Conservation (phyloP, 2,113 vertebrate species). For the Pontoporia blainvillei region DNA sequence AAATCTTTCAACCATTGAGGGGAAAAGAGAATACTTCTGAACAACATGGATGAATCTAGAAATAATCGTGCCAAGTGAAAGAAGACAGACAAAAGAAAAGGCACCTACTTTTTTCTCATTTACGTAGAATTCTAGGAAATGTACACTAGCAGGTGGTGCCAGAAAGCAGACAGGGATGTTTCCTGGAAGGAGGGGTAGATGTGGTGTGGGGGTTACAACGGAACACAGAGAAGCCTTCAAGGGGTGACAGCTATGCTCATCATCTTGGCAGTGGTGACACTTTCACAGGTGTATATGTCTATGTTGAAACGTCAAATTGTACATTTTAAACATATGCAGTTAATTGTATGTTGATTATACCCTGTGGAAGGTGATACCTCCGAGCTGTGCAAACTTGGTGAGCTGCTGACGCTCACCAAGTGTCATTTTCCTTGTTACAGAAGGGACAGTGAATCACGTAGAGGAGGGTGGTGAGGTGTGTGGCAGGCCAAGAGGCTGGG, state of each 20-base stretch:
- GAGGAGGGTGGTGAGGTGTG: not conserved
- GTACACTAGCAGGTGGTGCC: not conserved
- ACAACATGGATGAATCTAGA: not conserved
- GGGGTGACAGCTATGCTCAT: fast-evolving
- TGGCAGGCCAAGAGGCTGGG: not conserved
- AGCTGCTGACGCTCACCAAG: not conserved
- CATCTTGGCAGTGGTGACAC: not conserved
- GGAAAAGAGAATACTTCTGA: not conserved
- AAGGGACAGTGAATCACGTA: not conserved
- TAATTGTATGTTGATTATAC: not conserved
- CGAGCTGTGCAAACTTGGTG: not conserved
- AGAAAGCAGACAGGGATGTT: not conserved
- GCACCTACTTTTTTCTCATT: not conserved
- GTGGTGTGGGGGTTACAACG: not conserved
- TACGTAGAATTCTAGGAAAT: not conserved
- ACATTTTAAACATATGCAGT: not conserved
- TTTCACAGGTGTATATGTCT: fast-evolving
- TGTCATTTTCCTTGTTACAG: not conserved
- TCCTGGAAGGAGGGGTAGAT: not conserved
- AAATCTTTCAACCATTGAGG: not conserved
- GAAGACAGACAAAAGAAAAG: not conserved
- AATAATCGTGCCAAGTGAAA: not conserved
- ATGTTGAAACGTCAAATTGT: not conserved
- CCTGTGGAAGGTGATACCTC: not conserved
- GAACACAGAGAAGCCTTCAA: not conserved